Evolutionary conservation across 1,140 invertebrate species (phyloP), one percentile per base, ranked within the genome.

Genomic region (Eumaeus atala): DNA sequence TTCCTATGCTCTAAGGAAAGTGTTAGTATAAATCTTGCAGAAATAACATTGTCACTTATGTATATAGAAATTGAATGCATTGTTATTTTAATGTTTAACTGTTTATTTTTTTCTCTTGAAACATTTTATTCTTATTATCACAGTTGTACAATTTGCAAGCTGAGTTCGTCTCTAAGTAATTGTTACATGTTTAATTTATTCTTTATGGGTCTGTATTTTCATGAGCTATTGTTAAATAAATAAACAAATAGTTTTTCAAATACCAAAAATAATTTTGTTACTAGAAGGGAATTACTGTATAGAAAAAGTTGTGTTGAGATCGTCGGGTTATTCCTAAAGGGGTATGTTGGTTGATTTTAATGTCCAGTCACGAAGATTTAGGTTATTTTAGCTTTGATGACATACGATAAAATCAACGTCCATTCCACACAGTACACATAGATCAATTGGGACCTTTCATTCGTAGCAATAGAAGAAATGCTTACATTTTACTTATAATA

Each of bases 221-320:
- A n/a, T n/a, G n/a, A n/a, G n/a, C n/a, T n/a, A n/a, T n/a, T n/a
- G n/a, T n/a, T n/a, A n/a, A n/a, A n/a, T n/a, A n/a, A n/a, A n/a
- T n/a, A n/a, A n/a, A n/a, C n/a, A n/a, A n/a, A 49, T 17, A 53
- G 49, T 33, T 12, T 52, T 14, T 28, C 37, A 14, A 49, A 58
- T 34, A 52, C 52, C 6, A 49, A 48, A 18, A 58, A 58, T 14
- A 58, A 53, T 14, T 53, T 37, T 48, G 14, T 53, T 33, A 34
- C 52, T 17, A 56, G 51, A 49, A 50, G 48, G n/a, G 55, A 48
- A 17, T 14, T 50, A 1, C 14, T 51, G 6, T 47, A 47, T 47
- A 8, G 42, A 47, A 47, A 47, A 14, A 47, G n/a, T 3, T 3
- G 9, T 14, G 9, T 8, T 11, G 42, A 47, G n/a, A 14, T 47